Evolutionary conservation across 1,140 invertebrate genomes (phyloP).

Genomic region (Aplysia californica): DNA sequence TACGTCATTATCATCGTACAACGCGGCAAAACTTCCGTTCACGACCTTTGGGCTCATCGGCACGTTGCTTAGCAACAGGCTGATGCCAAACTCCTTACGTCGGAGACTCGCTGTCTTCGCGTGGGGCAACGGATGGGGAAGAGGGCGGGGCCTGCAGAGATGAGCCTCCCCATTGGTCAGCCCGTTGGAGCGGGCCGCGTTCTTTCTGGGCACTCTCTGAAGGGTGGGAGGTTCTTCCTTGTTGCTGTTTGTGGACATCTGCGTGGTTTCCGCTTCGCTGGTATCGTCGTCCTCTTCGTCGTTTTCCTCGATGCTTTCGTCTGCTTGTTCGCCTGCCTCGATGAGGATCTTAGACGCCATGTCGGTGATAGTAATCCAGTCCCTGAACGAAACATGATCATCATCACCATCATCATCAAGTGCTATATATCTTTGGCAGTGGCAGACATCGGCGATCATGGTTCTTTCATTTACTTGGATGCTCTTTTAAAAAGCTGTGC

Average conservation of each 20-base stretch:
- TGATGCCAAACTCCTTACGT: slow-evolving; percentile 84
- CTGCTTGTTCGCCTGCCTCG: slow-evolving; percentile 22
- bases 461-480: no score
- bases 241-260: no score
- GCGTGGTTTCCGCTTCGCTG: slow-evolving; percentile 68
- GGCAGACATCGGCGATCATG: no score
- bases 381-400: slow-evolving; percentile 5
- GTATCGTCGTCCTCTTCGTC: slow-evolving; percentile 60
- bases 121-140: background rate
- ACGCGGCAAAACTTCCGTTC: slow-evolving; percentile 94
- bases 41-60: slow-evolving; percentile 98
- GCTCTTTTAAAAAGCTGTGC: no score
- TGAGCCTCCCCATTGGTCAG: no score
- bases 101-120: slow-evolving; percentile 26
- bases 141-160: background rate
- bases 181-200: no score
- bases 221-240: no score
- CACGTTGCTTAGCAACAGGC: slow-evolving; percentile 88
- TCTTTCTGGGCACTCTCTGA: background rate
- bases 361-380: slow-evolving; percentile 78
- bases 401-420: no score
- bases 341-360: slow-evolving; percentile 79
- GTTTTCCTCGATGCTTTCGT: slow-evolving; percentile 43
- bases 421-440: no score
- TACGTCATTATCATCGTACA: slow-evolving; percentile 90